A percentile compares a stretch with the other conserved stretches of the same genome.
phyloP scores from a whole-genome alignment of 2,888 invertebrate species.

The Imbricaverruca yamaguchii region DNA sequence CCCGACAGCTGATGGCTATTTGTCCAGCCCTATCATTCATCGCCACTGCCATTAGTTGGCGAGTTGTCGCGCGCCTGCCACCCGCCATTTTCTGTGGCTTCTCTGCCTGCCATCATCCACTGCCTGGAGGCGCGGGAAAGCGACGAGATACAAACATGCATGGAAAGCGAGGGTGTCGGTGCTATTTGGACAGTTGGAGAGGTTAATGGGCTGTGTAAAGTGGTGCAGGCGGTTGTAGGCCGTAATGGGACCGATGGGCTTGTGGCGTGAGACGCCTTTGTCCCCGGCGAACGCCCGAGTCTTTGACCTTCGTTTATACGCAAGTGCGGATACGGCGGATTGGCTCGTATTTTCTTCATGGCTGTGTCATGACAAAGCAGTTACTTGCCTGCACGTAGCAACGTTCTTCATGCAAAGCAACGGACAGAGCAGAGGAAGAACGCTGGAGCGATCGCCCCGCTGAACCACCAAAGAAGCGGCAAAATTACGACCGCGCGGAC shows the following conservation, averaged over 20 bases:
- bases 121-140: background rate
- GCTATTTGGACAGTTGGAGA: background rate
- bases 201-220: background rate
- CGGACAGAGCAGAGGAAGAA: no score
- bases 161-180: background rate
- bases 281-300: background rate
- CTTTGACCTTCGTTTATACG: constrained; percentile 3
- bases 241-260: background rate
- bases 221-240: background rate
- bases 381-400: background rate
- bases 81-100: background rate
- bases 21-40: background rate
- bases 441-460: no score
- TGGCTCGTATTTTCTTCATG: background rate
- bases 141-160: background rate
- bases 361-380: background rate
- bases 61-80: background rate
- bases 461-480: no score
- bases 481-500: background rate
- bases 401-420: background rate
- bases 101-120: background rate
- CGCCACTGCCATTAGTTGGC: background rate
- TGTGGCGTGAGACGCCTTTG: background rate
- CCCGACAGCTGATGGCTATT: background rate
- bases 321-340: no score